Evolutionary conservation across 2,113 vertebrate genomes (phyloP).

Genomic region (Sardina pilchardus): DNA sequence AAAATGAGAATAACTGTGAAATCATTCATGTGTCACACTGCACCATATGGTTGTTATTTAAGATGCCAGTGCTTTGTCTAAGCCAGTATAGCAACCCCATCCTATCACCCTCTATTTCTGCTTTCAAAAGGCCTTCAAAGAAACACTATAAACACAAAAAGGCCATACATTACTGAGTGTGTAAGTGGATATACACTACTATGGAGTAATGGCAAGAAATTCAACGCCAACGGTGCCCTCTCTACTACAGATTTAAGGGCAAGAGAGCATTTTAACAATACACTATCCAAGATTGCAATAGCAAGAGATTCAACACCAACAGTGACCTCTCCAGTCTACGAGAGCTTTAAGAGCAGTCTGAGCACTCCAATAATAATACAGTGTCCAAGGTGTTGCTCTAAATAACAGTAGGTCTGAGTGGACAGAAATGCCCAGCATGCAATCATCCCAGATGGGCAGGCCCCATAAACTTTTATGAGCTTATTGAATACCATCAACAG

Average conservation of each 20-base stretch:
- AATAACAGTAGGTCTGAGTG: conserved; percentile 8
- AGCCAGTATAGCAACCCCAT: not conserved
- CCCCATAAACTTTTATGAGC: not conserved
- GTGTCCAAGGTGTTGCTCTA: not conserved
- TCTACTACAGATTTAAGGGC: not conserved
- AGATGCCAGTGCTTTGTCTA: not conserved
- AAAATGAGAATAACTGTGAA: not conserved
- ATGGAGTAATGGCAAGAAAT: not conserved
- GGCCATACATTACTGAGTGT: not conserved
- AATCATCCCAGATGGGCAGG: not conserved
- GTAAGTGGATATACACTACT: not conserved
- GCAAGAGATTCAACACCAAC: not conserved
- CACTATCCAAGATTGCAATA: not conserved
- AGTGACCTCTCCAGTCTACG: not conserved
- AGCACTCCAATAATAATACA: not conserved
- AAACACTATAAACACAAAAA: not conserved
- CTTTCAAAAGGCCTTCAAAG: not conserved
- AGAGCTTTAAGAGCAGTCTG: not conserved
- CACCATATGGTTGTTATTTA: conserved; percentile 37
- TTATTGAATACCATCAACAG: not conserved
- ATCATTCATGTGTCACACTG: conserved; percentile 22
- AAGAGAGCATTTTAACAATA: not conserved
- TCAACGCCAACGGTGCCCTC: not conserved
- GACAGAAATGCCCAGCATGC: not conserved
- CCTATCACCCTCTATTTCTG: not conserved